Evolutionary conservation across 2,797 vertebrate genomes (phyloP).

Genomic region (Mallotus villosus): DNA sequence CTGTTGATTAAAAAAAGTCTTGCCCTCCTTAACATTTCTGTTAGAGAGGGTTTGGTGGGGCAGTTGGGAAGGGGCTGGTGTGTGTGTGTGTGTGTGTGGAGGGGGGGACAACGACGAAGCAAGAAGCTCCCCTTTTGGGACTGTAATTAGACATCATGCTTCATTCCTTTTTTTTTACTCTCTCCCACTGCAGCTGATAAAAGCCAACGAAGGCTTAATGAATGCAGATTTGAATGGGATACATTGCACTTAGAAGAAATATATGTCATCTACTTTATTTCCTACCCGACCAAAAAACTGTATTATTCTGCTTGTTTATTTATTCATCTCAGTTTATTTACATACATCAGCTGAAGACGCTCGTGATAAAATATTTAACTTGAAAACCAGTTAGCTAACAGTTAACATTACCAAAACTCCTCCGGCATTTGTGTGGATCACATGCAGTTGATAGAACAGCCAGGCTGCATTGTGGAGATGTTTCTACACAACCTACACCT

Average conservation of each 20-base stretch:
- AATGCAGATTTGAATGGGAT: slow-evolving; percentile 51
- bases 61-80: slow-evolving; percentile 43
- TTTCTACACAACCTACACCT: slow-evolving; percentile 36
- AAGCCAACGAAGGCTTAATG: slow-evolving; percentile 61
- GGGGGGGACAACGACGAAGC: slow-evolving; percentile 28
- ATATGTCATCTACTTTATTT: slow-evolving; percentile 24
- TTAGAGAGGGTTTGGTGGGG: slow-evolving; percentile 46
- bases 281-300: slow-evolving; percentile 6
- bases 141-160: slow-evolving; percentile 70
- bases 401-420: neutral
- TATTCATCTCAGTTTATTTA: neutral
- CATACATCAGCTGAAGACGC: neutral
- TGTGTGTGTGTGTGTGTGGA: neutral
- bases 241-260: slow-evolving; percentile 57
- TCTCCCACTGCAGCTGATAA: slow-evolving; percentile 41
- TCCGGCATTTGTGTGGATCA: neutral
- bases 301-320: neutral
- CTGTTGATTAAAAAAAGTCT: slow-evolving; percentile 74
- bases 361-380: neutral
- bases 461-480: slow-evolving; percentile 16
- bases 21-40: slow-evolving; percentile 60
- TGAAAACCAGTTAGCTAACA: neutral
- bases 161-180: slow-evolving; percentile 29
- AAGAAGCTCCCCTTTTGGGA: slow-evolving; percentile 57
- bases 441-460: neutral